A percentile compares a stretch with the other conserved stretches of the same genome.
Evolutionary conservation across 2,797 vertebrate genomes (phyloP).

Genomic region (Aplochiton taeniatus): DNA sequence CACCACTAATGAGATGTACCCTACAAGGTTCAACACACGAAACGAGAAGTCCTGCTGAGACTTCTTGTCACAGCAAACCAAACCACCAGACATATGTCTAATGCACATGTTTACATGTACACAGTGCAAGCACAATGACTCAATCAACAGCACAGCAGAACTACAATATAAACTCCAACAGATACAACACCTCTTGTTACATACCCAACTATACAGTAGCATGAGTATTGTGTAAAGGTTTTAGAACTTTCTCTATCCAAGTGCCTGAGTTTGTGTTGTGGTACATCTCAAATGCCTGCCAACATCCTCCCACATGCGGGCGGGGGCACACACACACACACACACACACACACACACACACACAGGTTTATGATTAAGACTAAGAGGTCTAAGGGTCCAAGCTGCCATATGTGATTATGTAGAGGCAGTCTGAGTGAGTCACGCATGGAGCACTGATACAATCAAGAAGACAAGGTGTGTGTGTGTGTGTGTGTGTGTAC

Average conservation of each 20-base stretch:
- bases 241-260: too few relatives aligned
- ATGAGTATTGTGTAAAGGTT: too few relatives aligned
- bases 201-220: too few relatives aligned
- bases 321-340: too few relatives aligned
- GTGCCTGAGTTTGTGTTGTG: too few relatives aligned
- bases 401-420: neutral
- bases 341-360: too few relatives aligned
- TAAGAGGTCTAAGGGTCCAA: neutral
- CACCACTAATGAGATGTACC: neutral
- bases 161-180: neutral
- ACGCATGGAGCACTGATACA: neutral
- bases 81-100: too few relatives aligned
- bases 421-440: neutral
- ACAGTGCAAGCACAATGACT: neutral
- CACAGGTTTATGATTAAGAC: neutral
- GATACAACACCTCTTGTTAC: neutral
- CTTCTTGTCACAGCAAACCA: too few relatives aligned
- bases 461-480: neutral
- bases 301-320: too few relatives aligned
- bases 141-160: neutral
- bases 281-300: too few relatives aligned
- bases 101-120: neutral
- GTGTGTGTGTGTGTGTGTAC: neutral
- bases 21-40: neutral
- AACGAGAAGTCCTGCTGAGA: too few relatives aligned